phyloP scores from a whole-genome alignment of 2,888 invertebrate genomes.

The Oscheius myriophilus region DNA sequence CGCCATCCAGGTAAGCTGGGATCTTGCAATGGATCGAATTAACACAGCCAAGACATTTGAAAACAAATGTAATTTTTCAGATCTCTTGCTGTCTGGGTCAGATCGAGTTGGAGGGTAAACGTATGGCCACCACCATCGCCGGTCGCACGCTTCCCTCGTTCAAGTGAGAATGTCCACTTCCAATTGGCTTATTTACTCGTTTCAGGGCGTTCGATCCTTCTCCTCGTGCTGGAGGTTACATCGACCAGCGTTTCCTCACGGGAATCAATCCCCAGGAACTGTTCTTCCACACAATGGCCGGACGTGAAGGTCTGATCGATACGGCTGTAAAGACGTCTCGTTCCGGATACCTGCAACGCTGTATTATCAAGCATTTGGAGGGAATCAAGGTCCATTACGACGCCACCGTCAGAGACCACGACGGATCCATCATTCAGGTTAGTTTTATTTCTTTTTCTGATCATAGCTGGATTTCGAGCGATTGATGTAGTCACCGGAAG shows the following conservation, averaged over 20 bases:
- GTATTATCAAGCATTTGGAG: conserved; percentile 96
- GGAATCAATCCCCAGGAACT: conserved; percentile 98
- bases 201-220: conserved; percentile 63
- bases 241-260: conserved; percentile 94
- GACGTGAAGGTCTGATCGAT: conserved; percentile 97
- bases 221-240: conserved; percentile 81
- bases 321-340: conserved; percentile 99
- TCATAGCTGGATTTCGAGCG: too few relatives aligned
- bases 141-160: conserved; percentile 91
- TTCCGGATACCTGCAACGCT: conserved; percentile 95
- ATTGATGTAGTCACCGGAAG: too few relatives aligned
- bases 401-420: conserved; percentile 92
- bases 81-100: conserved; percentile 97
- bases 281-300: conserved; percentile 99
- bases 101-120: conserved; percentile 91
- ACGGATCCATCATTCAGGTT: conserved; percentile 88
- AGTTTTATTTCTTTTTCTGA: neutral
- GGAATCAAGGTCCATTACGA: conserved; percentile 90
- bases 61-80: too few relatives aligned
- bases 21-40: neutral
- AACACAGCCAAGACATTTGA: conserved; percentile 2
- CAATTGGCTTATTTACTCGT: neutral
- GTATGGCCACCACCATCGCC: conserved; percentile 90
- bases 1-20: conserved; percentile 64
- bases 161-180: conserved; percentile 26